Evolutionary conservation across 2,113 vertebrate genomes (phyloP), one percentile per base, ranked within the genome.

Genomic region (Paraplagusia blochii): DNA sequence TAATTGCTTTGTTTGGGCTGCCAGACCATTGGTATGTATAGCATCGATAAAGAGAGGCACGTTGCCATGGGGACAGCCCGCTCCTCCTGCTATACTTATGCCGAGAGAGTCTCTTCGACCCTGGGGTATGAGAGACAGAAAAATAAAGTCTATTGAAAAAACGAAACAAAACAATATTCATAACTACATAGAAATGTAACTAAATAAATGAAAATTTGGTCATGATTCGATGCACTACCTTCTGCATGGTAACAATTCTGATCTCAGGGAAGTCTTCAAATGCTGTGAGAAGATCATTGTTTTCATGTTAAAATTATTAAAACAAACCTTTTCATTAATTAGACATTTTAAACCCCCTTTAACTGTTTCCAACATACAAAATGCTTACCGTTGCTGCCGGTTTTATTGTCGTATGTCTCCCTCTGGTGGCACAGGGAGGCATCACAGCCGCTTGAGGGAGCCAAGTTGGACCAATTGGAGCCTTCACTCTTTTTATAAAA

Each of bases 1-100:
- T 79, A 97, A 86, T 81, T 94, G 91, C 66, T 93, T 91, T 43
- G 94, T 93, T 84, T 92, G 92, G 76, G 93, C 93, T 53, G 93
- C 95, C 66, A 93, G 88, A 82, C 94, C 94, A 62, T 90, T 88
- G 0, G 93, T 91, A 70, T 95, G 93, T 93, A 98, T 94, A 91
- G 93, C 84, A 54, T 94, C 93, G 79, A 97, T 94, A 87, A 94
- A 95, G 81, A 95, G 91, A 33, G 91, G 92, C 74, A 92, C 84
- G 72, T 97, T 93, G 65, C 93, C 93, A 58, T 95, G 94, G 10
- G 93, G 92, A 83, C 94, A 94, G 72, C 91, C 93, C 58, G 92
- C 85, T 77, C 93, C 94, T 80, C 93, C 95, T 70, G 93, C 93
- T 81, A 95, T 87, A 76, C 88, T 92, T 64, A 98, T 88, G 66